A percentile compares a stretch with the other conserved stretches of the same genome.
These are phyloP conservation scores for Epinephelus coioides DNA, from an alignment of 2,797 vertebrate species.

Conservation along the genomic window DNA sequence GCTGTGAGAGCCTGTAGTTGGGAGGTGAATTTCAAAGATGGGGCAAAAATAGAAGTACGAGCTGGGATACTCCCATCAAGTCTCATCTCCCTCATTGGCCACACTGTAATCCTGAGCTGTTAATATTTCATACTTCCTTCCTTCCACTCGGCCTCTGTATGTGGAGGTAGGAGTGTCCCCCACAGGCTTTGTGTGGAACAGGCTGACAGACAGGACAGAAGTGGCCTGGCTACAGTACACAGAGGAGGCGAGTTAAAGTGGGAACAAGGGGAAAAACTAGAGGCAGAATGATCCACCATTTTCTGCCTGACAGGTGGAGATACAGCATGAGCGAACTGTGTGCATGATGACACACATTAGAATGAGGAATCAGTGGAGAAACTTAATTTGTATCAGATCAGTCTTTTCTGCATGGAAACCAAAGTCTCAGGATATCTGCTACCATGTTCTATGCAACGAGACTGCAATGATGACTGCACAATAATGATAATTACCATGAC, in stretches of 20 bases:
- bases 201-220: constrained; percentile 26
- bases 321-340: background rate
- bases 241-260: constrained; percentile 21
- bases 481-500: background rate
- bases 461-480: background rate
- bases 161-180: constrained; percentile 57
- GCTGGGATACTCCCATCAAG: constrained; percentile 59
- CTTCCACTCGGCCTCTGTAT: constrained; percentile 43
- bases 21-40: constrained; percentile 52
- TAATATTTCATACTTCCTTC: constrained; percentile 80
- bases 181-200: constrained; percentile 48
- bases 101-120: constrained; percentile 66
- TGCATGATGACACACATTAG: background rate
- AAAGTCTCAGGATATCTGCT: constrained; percentile 6
- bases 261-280: constrained; percentile 4
- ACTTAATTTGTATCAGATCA: background rate
- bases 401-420: background rate
- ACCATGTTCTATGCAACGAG: background rate
- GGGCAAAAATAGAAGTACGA: constrained; percentile 67
- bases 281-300: constrained; percentile 17
- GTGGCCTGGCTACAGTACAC: constrained; percentile 10
- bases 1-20: constrained; percentile 12
- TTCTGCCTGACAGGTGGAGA: constrained; percentile 24
- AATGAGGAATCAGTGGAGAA: constrained; percentile 5
- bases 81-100: constrained; percentile 67